Conservation (phyloP, 2,797 vertebrate genomes). For the Petrocephalus sullivani region DNA sequence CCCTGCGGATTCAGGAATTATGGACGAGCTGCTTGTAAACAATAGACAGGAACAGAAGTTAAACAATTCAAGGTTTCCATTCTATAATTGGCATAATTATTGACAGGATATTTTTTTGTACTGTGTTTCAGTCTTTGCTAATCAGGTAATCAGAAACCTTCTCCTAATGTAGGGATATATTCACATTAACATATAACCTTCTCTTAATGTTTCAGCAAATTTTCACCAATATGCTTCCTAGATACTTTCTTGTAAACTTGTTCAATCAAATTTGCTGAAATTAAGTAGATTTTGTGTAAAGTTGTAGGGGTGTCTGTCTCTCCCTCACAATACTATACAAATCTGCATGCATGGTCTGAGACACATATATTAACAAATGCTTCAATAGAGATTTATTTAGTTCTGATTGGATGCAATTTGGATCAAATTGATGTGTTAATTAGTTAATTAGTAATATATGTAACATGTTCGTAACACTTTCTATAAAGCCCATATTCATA, state of each 20-base stretch:
- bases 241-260: neutral
- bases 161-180: neutral
- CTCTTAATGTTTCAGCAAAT: neutral
- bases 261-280: neutral
- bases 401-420: too few species aligned
- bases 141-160: neutral
- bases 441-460: too few species aligned
- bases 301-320: neutral
- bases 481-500: too few species aligned
- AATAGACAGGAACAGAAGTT: neutral
- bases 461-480: too few species aligned
- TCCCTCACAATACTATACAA: neutral
- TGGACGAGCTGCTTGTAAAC: neutral
- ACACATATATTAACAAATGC: too few species aligned
- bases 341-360: too few species aligned
- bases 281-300: neutral
- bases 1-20: neutral
- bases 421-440: too few species aligned
- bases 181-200: neutral
- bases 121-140: neutral
- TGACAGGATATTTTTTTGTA: neutral
- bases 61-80: neutral
- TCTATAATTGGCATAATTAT: neutral
- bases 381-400: too few species aligned
- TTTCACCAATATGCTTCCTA: neutral